Evolutionary conservation across 1,140 invertebrate genomes (phyloP), one percentile per base, ranked within the genome.

Genomic region (Drosophila pseudoobscura): DNA sequence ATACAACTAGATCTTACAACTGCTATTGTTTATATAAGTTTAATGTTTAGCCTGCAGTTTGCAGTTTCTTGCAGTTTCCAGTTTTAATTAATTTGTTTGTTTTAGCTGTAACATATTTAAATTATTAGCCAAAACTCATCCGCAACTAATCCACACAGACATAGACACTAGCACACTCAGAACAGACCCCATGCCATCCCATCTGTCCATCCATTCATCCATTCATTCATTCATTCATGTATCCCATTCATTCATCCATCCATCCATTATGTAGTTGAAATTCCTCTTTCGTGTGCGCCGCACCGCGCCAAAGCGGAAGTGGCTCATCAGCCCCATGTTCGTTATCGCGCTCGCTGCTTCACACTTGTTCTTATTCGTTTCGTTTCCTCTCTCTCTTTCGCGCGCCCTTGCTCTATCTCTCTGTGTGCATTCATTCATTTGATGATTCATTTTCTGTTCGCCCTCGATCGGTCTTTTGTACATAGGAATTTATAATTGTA

Each of bases 61-160:
- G 65, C 64, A 64, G 58, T 50, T 59, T 41, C 46, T 74, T 73
- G 70, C 68, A 73, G 58, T 62, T 63, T 68, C 63, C 55, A 70
- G 65, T 71, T 71, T 52, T 22, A 17, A 22, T 45, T 56, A 56
- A 68, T 87, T 69, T 65, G 73, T 84, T 87, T 80, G 54, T 76
- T 73, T 39, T 76, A 75, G 73, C 73, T 65, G 71, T 75, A 75
- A 75, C 80, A 80, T 77, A 85, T 68, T 80, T 77, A 72, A 87
- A 87, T 88, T 88, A 87, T 88, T 87, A 87, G 82, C 82, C 58
- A 78, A 78, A 71, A 82, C 85, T 75, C 78, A 85, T 75, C 11
- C 35, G 56, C 70, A 82, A 78, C 82, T 80, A 85, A 80, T 64
- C 50, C 69, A 69, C 57, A 75, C 66, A 50, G 53, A 61, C 47